phyloP scores from a whole-genome alignment of 2,797 vertebrate genomes.

The Macrochelys suwanniensis region DNA sequence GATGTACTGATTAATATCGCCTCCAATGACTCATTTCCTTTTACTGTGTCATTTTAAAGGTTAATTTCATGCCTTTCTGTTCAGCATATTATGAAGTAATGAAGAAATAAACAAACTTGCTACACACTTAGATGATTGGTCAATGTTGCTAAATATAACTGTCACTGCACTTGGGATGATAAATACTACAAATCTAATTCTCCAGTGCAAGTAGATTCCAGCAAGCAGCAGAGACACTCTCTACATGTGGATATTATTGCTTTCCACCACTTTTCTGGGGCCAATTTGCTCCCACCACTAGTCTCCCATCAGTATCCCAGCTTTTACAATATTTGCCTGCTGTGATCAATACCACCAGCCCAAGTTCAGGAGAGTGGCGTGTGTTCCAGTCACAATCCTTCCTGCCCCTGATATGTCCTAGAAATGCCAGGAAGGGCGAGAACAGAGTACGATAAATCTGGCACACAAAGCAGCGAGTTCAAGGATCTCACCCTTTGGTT shows the following conservation, averaged over 20 bases:
- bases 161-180: neutral
- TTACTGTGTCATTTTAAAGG: slow-evolving; percentile 56
- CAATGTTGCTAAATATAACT: neutral
- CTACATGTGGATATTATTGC: neutral
- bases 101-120: slow-evolving; percentile 14
- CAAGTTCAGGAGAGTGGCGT: neutral
- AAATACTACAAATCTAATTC: neutral
- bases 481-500: neutral
- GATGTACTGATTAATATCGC: slow-evolving; percentile 22
- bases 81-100: slow-evolving; percentile 20
- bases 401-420: neutral
- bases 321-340: neutral
- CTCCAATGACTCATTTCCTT: slow-evolving; percentile 69
- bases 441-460: neutral
- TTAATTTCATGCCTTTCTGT: slow-evolving; percentile 53
- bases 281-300: neutral
- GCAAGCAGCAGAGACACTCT: fast-evolving
- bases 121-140: neutral
- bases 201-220: neutral
- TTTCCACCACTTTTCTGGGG: neutral
- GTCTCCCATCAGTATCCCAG: neutral
- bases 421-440: neutral
- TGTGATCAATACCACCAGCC: fast-evolving
- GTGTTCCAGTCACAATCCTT: neutral
- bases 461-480: neutral